Evolutionary conservation across 2,113 vertebrate genomes (phyloP), one percentile per base, ranked within the genome.

Genomic region (Microcebus jonahi): DNA sequence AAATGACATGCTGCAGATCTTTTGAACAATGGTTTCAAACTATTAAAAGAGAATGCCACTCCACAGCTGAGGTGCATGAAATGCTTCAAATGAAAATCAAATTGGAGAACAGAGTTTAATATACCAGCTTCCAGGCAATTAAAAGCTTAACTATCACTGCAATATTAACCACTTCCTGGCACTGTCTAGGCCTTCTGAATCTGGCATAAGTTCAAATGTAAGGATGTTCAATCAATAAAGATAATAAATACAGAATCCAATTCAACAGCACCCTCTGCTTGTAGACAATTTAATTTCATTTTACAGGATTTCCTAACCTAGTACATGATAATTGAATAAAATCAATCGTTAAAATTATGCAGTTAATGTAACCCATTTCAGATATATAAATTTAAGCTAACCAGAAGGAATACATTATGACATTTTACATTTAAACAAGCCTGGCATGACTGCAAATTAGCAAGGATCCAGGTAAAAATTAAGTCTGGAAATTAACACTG

Each of bases 81-180:
- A 94, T 71, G 25, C 63, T 91, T 68, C 83, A 94, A 96, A 97
- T 95, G 77, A 95, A 88, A 97, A 97, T 89, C 90, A 95, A 34
- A 96, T 94, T 94, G 92, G 63, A 92, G 61, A 91, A 97, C 3
- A 70, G 68, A 97, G 13, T 96, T 34, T 50, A 96, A 80, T 45
- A 85, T 63, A 55, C 31, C 9, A 48, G 11, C 53, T 93, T 88
- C 67, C 57, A 91, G 57, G 42, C 84, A 75, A 36, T 85, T 93
- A 96, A 88, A 48, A 3, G 87, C 15, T 94, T 67, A 65, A 91
- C 83, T 68, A n/a, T 70, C 53, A 45, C 17, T 92, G 31, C 71
- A 96, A 77, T 34, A 95, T 53, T 63, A 92, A 71, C 75, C 95
- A 88, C 13, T 94, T 50, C 29, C 79, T 76, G 45, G 48, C 7